Base-by-base conservation (phyloP, 1,140 invertebrate genomes). In the Bombus difficillimus region DNA sequence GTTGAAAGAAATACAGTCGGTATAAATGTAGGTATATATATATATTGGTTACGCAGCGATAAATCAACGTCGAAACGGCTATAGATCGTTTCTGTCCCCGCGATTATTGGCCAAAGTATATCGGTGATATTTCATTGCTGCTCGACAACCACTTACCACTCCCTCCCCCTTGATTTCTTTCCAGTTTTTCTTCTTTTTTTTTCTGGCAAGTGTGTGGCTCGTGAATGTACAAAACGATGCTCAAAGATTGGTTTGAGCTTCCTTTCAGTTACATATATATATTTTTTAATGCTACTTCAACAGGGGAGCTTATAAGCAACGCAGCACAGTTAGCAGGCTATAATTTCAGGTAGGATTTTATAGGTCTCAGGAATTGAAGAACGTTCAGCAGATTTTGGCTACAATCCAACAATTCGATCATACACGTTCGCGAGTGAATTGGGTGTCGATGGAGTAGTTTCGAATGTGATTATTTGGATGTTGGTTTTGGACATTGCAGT, bases 51-150 rank as follows among this genome's bases (percentile, higher is more conserved):
- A 78, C 74, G 28, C 10, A 32, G 78, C 41, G 76, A 89, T 89
- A 86, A 89, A 89, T 89, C 88, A 89, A 89, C 72, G 88, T 89
- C 87, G 81, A 66, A 76, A 43, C 41, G 39, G 18, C 62, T 57
- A 28, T 89, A 88, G 76, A 81, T 86, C 83, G 62, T 79, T 41
- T 43, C 64, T 72, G 79, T 83, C 64, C 47, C 72, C 34, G n/a
- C 88, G 88, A 89, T 89, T 89, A 89, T 89, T 89, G 81, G 76
- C 59, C 77, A 77, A 77, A 81, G 64, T 89, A 59, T 86, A 85
- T 89, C 83, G 83, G 80, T 73, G 81, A 89, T 89, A 89, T 86
- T 89, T 89, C 85, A 86, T 86, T 77, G 83, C 80, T 53, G 74
- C 72, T 66, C 86, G 88, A 89, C 88, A 85, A 86, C 76, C 88